Percentiles rank a stretch among this genome's conserved stretches.
These are phyloP conservation scores for Drosophila bipectinata DNA, from an alignment of 1,140 invertebrate species.

Conservation along the genomic window DNA sequence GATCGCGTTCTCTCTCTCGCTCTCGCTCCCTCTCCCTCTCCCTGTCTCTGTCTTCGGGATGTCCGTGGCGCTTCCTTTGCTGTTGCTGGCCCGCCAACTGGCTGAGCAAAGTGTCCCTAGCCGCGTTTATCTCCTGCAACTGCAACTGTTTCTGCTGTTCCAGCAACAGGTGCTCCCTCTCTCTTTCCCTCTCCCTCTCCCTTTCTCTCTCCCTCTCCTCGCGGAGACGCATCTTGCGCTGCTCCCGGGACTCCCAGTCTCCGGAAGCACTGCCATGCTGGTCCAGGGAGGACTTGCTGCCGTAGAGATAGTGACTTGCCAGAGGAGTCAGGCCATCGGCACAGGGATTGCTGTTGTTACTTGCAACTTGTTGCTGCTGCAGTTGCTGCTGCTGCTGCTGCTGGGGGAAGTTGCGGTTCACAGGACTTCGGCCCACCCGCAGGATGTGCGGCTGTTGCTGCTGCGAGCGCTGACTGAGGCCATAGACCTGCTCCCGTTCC, in stretches of 20 bases:
- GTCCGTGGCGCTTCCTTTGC: neutral
- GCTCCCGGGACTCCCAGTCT: conserved; percentile 65
- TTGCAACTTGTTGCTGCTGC: conserved; percentile 1
- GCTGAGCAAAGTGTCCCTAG: conserved; percentile 53
- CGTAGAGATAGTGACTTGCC: conserved; percentile 76
- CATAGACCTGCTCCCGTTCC: conserved; percentile 60
- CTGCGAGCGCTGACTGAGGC: conserved; percentile 49
- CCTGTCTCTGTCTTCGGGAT: neutral
- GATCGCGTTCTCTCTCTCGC: conserved; percentile 50
- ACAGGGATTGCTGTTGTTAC: conserved; percentile 59
- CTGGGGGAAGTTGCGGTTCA: conserved; percentile 56
- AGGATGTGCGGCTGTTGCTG: conserved; percentile 37
- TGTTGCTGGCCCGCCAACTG: conserved; percentile 32
- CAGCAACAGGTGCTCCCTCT: conserved; percentile 57
- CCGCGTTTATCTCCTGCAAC: conserved; percentile 51
- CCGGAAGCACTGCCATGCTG: conserved; percentile 28
- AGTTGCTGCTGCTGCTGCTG: conserved; percentile 9
- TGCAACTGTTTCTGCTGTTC: conserved; percentile 64
- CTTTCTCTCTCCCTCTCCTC: conserved; percentile 59
- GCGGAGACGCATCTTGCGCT: conserved; percentile 65
- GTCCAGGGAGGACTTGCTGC: conserved; percentile 73
- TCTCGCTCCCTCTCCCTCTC: conserved; percentile 22
- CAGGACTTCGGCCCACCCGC: conserved; percentile 72
- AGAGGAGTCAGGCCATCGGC: conserved; percentile 73
- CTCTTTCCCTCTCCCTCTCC: conserved; percentile 54